These are phyloP conservation scores for Pocota personata DNA, from an alignment of 2,888 invertebrate genomes.

Conservation along the genomic window DNA sequence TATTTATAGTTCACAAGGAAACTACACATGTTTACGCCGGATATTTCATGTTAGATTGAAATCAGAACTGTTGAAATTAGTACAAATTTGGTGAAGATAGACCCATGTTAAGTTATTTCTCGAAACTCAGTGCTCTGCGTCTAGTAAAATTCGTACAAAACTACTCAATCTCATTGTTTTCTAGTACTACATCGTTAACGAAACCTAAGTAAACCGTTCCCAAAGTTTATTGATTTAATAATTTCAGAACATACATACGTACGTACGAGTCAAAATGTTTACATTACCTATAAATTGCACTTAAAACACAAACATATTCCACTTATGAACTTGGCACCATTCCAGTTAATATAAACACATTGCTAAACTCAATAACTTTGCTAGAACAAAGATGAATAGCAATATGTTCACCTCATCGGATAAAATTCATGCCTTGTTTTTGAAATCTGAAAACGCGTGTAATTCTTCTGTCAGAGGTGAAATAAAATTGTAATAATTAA, in stretches of 20 bases:
- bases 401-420: background rate
- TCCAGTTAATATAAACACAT: conserved; percentile 9
- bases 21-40: too few species aligned
- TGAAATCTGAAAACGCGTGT: too few species aligned
- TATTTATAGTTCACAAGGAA: too few species aligned
- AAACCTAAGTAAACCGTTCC: background rate
- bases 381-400: background rate
- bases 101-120: too few species aligned
- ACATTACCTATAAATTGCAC: conserved; percentile 18
- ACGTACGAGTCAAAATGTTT: background rate
- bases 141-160: too few species aligned
- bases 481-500: conserved; percentile 27
- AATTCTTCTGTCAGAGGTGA: background rate
- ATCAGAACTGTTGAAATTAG: too few species aligned
- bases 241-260: background rate
- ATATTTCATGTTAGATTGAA: too few species aligned
- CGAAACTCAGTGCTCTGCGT: too few species aligned
- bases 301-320: conserved; percentile 14
- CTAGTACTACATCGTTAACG: too few species aligned
- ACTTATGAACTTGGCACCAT: conserved; percentile 4
- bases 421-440: background rate
- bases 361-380: background rate
- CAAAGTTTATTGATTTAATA: background rate
- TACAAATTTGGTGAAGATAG: too few species aligned
- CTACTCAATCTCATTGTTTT: too few species aligned